Evolutionary conservation across 2,113 vertebrate species (phyloP), one percentile per base, ranked within the genome.

Genomic region (Phalacrocorax carbo): DNA sequence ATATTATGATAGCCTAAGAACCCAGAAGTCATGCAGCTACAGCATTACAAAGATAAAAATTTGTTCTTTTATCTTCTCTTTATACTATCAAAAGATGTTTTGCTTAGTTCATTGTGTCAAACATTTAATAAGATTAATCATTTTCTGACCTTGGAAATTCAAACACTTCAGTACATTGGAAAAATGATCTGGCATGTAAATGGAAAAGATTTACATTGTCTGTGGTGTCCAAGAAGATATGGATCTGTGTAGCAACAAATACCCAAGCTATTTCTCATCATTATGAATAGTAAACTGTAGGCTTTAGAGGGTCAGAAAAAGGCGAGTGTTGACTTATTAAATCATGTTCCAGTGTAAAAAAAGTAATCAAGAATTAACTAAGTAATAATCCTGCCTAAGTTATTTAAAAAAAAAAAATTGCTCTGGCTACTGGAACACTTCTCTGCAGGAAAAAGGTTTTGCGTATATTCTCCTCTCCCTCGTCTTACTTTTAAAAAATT

Each of bases 121-220:
- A 89, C 57, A 81, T 97, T 94, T 96, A 96, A 93, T 96, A 66
- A 97, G 82, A 97, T 94, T 94, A 96, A 97, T 97, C 1, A 83
- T 51, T 76, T 96, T 96, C 80, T 97, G 94, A 90, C 92, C 92
- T 87, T 97, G 91, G 57, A 96, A 96, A 94, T 79, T 54, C 55
- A 95, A 87, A 78, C 61, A 87, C 81, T 96, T 97, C 88, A 69
- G 94, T 85, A 90, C 80, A 68, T 60, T 95, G 51, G 71, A 97
- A 69, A 93, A 97, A 86, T 87, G n/a, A 86, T 80, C 83, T 81
- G 75, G 46, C 51, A 81, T 78, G 90, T 57, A 97, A 96, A 94
- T 82, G 40, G 66, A 73, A 95, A 96, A 97, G 54, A 91, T 93
- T 92, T 96, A 80, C 54, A 73, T 62, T 88, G 40, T 69, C 87